Evolutionary conservation across 1,140 invertebrate genomes (phyloP).

Genomic region (Ips typographus): DNA sequence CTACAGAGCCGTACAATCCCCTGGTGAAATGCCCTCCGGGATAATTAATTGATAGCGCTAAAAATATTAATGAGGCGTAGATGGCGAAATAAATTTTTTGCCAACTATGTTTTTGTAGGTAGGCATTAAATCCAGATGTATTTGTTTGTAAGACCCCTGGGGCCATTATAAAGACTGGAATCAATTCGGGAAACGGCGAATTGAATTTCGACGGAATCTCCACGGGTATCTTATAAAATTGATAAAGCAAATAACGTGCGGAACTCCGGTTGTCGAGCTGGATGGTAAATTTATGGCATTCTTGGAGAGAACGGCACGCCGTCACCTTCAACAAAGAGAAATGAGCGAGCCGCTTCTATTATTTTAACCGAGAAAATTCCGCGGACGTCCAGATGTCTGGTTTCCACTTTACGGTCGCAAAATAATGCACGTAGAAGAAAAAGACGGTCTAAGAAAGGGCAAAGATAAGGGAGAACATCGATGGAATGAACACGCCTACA

Average conservation of each 20-base stretch:
- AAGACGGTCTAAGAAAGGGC: slow-evolving; percentile 24
- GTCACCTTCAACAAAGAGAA: slow-evolving; percentile 42
- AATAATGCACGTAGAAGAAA: slow-evolving; percentile 37
- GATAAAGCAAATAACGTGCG: slow-evolving; percentile 42
- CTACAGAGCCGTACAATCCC: slow-evolving; percentile 28
- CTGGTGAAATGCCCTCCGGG: slow-evolving; percentile 28
- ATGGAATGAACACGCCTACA: slow-evolving; percentile 31
- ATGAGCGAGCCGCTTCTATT: slow-evolving; percentile 39
- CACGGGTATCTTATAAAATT: slow-evolving; percentile 38
- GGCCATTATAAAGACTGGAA: neutral
- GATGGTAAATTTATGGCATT: slow-evolving; percentile 43
- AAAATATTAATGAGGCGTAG: slow-evolving; percentile 34
- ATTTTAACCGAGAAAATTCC: slow-evolving; percentile 44
- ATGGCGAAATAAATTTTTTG: slow-evolving; percentile 11
- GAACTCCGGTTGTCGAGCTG: slow-evolving; percentile 35
- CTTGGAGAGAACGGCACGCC: slow-evolving; percentile 39
- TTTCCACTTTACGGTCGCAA: slow-evolving; percentile 36
- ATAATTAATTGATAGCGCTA: slow-evolving; percentile 37
- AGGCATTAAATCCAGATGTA: no score
- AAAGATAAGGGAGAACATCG: slow-evolving; percentile 28
- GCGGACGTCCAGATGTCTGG: slow-evolving; percentile 42
- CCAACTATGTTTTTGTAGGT: neutral
- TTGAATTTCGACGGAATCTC: slow-evolving; percentile 23
- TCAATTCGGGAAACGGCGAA: neutral
- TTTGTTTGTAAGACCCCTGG: no score